Conservation (phyloP, 2,113 vertebrate genomes). For the Apteryx mantelli region DNA sequence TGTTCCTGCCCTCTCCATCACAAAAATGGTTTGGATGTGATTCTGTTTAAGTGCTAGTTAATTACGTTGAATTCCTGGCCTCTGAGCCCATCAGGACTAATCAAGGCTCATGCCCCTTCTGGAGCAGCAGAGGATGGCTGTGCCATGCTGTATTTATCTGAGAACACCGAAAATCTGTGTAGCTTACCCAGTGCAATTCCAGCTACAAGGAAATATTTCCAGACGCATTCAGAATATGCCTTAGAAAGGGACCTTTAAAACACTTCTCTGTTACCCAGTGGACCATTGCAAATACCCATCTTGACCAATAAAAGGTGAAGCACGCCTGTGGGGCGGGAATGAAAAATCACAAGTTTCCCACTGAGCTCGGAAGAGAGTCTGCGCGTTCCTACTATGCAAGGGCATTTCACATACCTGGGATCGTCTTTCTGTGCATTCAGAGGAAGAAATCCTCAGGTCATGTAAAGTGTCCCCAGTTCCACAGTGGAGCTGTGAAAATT, state of each 20-base stretch:
- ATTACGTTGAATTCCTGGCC: neutral
- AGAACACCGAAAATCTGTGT: neutral
- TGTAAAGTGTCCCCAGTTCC: neutral
- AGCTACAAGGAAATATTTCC: neutral
- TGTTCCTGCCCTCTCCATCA: neutral
- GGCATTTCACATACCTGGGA: neutral
- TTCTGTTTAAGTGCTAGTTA: neutral
- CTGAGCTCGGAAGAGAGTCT: neutral
- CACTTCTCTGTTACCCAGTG: neutral
- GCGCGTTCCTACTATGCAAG: neutral
- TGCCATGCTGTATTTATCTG: neutral
- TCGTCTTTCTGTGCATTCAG: neutral
- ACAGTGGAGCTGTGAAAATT: neutral
- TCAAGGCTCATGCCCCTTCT: neutral
- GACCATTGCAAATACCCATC: neutral
- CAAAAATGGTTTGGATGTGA: neutral
- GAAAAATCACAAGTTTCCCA: neutral
- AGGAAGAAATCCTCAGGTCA: neutral
- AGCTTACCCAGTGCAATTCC: neutral
- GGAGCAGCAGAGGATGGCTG: neutral
- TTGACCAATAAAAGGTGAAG: neutral
- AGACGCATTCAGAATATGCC: neutral
- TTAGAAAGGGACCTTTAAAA: neutral
- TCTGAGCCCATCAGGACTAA: neutral
- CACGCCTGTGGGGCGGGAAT: neutral